Percentiles rank a stretch among this genome's conserved stretches.
Evolutionary conservation across 2,113 vertebrate genomes (phyloP).

Genomic region (Rostratula benghalensis): DNA sequence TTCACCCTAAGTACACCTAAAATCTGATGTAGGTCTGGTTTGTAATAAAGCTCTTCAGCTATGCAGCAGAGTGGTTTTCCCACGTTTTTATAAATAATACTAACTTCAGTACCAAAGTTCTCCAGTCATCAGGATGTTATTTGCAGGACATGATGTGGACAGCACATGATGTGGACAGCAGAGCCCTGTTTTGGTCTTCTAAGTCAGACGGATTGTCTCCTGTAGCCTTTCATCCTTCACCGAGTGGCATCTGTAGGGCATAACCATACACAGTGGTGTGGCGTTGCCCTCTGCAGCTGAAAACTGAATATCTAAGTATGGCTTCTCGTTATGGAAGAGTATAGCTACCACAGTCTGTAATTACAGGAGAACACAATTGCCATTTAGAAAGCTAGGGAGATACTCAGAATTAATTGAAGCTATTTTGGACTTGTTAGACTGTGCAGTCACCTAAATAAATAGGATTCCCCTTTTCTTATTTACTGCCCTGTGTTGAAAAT

Average conservation of each 20-base stretch:
- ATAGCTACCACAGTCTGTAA: constrained; percentile 16
- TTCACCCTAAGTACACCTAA: background rate
- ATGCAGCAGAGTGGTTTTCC: background rate
- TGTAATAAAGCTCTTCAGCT: background rate
- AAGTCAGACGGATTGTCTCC: constrained; percentile 6
- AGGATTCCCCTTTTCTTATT: background rate
- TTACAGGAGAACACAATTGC: constrained; percentile 57
- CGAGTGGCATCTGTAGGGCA: background rate
- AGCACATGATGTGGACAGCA: background rate
- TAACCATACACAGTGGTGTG: background rate
- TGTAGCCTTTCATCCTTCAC: constrained; percentile 30
- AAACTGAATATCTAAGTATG: constrained; percentile 30
- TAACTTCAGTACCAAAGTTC: background rate
- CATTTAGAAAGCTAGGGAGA: constrained; percentile 34
- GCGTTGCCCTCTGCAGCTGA: constrained; percentile 33
- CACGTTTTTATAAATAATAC: background rate
- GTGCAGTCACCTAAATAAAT: constrained; percentile 28
- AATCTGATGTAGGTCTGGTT: background rate
- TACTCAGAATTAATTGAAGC: constrained; percentile 19
- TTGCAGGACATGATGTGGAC: background rate
- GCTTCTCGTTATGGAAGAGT: constrained; percentile 57
- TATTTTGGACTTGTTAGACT: constrained; percentile 46
- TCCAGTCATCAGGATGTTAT: background rate
- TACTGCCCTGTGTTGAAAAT: background rate
- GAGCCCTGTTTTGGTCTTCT: background rate